phyloP scores from a whole-genome alignment of 2,113 vertebrate species.

The Proterorhinus semilunaris region DNA sequence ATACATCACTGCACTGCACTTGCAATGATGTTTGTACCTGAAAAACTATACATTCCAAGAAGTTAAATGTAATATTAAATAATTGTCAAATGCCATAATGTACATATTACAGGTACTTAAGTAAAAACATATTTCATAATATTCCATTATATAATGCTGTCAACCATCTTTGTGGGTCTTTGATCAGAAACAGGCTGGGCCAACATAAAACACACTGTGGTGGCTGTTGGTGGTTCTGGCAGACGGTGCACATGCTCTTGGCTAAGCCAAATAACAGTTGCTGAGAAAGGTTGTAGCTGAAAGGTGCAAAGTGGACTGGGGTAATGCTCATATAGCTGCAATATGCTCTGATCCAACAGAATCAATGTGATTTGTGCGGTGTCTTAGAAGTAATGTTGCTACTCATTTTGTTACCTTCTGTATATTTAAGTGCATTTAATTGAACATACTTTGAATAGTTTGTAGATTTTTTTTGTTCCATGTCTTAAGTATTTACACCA shows the following conservation, averaged over 20 bases:
- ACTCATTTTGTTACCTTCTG: too few relatives aligned
- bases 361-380: background rate
- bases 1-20: slow-evolving; percentile 19
- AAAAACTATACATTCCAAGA: too few relatives aligned
- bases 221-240: slow-evolving; percentile 36
- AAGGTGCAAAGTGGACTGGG: slow-evolving; percentile 8
- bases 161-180: slow-evolving; percentile 20
- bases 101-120: too few relatives aligned
- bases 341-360: slow-evolving; percentile 18
- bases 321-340: slow-evolving; percentile 4
- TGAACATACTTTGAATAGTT: too few relatives aligned
- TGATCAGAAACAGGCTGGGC: slow-evolving; percentile 21
- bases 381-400: background rate
- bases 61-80: too few relatives aligned
- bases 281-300: slow-evolving; percentile 20
- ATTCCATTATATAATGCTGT: slow-evolving; percentile 16
- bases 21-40: background rate
- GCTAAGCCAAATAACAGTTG: slow-evolving; percentile 34
- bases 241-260: slow-evolving; percentile 14
- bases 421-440: too few relatives aligned
- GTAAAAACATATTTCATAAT: background rate
- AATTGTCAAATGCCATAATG: too few relatives aligned
- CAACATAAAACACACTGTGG: slow-evolving; percentile 32
- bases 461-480: too few relatives aligned
- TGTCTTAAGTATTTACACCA: too few relatives aligned